Conservation (phyloP, 2,888 invertebrate species). For the Formica aserva region DNA sequence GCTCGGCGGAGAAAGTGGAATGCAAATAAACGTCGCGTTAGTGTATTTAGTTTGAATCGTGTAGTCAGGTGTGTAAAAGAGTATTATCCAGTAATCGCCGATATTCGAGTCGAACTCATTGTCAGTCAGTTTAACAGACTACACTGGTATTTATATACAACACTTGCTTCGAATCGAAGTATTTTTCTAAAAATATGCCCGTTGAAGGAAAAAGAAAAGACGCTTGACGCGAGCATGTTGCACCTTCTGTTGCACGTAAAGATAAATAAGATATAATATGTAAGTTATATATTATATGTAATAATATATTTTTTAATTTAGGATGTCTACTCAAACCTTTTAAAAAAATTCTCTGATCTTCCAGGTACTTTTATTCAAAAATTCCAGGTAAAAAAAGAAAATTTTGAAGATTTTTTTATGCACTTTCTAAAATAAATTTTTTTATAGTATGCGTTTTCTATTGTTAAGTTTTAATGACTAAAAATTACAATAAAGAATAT, state of each 20-base stretch:
- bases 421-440: no score
- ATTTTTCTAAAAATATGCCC: neutral
- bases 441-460: no score
- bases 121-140: neutral
- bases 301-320: constrained; percentile 23
- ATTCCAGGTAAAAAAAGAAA: no score
- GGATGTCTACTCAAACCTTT: no score
- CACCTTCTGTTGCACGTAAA: neutral
- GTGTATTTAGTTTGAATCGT: constrained; percentile 38
- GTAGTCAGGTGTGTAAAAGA: neutral
- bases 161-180: neutral
- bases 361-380: no score
- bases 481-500: no score
- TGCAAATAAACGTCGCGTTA: constrained; percentile 39
- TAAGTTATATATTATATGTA: constrained; percentile 11
- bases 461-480: no score
- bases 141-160: neutral
- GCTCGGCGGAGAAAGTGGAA: constrained; percentile 41
- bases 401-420: no score
- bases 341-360: no score
- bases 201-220: neutral
- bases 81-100: neutral
- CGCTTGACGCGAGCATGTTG: neutral
- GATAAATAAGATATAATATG: neutral
- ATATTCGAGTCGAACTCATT: neutral